Evolutionary conservation across 2,797 vertebrate genomes (phyloP).

Genomic region (Varecia variegata): DNA sequence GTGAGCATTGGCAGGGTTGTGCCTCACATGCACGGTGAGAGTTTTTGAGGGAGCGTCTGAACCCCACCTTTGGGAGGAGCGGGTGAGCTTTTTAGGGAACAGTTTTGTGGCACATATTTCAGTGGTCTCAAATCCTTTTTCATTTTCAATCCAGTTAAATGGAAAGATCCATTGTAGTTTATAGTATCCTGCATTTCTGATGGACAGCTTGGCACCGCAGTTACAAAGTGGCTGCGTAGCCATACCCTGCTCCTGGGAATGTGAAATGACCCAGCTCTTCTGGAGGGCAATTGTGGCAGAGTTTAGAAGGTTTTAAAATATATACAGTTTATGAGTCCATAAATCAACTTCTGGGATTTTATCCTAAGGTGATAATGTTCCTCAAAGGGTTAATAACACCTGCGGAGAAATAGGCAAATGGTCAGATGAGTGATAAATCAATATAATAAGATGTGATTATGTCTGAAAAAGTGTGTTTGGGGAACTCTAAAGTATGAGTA

Average conservation of each 20-base stretch:
- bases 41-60: background rate
- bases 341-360: background rate
- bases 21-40: too few relatives aligned
- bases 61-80: background rate
- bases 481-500: background rate
- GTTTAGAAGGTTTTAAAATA: background rate
- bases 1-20: background rate
- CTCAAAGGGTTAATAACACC: background rate
- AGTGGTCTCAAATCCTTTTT: background rate
- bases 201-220: background rate
- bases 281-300: background rate
- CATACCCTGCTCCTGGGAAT: background rate
- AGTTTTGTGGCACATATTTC: background rate
- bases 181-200: background rate
- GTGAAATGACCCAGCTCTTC: background rate
- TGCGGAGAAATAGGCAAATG: background rate
- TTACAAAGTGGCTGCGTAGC: background rate
- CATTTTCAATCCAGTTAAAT: background rate
- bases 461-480: background rate
- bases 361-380: background rate
- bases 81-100: background rate
- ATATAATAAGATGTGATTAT: background rate
- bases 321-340: background rate
- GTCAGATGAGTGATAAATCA: background rate
- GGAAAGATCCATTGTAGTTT: background rate